phyloP scores from a whole-genome alignment of 1,140 invertebrate species.

The Drosophila varians region DNA sequence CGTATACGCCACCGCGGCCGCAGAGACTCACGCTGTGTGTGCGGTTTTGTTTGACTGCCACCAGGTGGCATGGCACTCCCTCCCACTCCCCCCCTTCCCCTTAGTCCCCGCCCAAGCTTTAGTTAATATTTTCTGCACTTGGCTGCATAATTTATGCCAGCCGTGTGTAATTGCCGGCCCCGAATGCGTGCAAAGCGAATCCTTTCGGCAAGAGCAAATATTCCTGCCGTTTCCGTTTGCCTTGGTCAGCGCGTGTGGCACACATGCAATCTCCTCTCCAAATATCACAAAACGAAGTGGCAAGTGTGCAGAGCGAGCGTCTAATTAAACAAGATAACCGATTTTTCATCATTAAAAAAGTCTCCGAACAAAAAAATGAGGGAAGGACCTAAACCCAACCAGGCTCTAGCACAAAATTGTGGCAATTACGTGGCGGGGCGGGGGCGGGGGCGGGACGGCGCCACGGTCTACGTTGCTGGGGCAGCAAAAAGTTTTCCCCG shows the following conservation, averaged over 20 bases:
- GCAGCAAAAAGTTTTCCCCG: slow-evolving; percentile 36
- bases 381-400: slow-evolving; percentile 1
- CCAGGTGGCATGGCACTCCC: slow-evolving; percentile 30
- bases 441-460: neutral
- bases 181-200: slow-evolving; percentile 45
- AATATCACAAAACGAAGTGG: slow-evolving; percentile 33
- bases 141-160: slow-evolving; percentile 74
- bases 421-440: slow-evolving; percentile 62
- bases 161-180: slow-evolving; percentile 33
- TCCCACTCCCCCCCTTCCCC: neutral
- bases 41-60: slow-evolving; percentile 72
- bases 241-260: slow-evolving; percentile 32
- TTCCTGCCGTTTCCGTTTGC: slow-evolving; percentile 13
- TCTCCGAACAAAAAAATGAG: neutral
- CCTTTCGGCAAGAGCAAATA: slow-evolving; percentile 18
- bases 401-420: slow-evolving; percentile 52
- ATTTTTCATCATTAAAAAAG: slow-evolving; percentile 46
- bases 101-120: slow-evolving; percentile 31
- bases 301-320: slow-evolving; percentile 35
- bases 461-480: neutral
- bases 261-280: slow-evolving; percentile 30
- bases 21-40: slow-evolving; percentile 34
- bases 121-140: slow-evolving; percentile 77
- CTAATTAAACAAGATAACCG: slow-evolving; percentile 30
- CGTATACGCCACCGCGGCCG: slow-evolving; percentile 41